Evolutionary conservation across 2,113 vertebrate species (phyloP).

Genomic region (Microcebus jonahi): DNA sequence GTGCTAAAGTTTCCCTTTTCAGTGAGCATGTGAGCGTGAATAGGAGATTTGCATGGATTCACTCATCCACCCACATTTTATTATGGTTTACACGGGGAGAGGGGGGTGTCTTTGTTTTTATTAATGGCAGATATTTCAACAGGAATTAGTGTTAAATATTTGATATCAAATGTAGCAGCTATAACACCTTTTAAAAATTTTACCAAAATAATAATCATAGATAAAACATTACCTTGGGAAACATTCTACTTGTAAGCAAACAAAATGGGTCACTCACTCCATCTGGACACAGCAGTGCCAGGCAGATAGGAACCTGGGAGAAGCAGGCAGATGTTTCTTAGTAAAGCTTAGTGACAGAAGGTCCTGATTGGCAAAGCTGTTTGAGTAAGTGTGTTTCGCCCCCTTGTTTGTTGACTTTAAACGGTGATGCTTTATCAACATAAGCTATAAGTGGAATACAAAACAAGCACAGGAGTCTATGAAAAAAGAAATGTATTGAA

Average conservation of each 20-base stretch:
- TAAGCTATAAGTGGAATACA: not conserved
- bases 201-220: not conserved
- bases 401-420: not conserved
- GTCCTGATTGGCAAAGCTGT: not conserved
- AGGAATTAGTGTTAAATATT: not conserved
- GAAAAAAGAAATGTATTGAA: not conserved
- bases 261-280: not conserved
- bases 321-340: not conserved
- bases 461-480: not conserved
- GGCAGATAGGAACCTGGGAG: not conserved
- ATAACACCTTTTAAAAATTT: not conserved
- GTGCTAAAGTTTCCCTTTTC: not conserved
- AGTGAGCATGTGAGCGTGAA: not conserved
- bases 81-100: not conserved
- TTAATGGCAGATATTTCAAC: constrained; percentile 50
- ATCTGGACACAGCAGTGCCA: not conserved
- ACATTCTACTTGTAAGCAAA: not conserved
- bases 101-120: not conserved
- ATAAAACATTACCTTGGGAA: constrained; percentile 14
- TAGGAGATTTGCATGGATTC: constrained; percentile 20
- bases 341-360: not conserved
- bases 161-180: constrained; percentile 51
- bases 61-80: not conserved
- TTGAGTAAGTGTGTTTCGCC: not conserved
- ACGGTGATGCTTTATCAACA: not conserved